A percentile compares a stretch with the other conserved stretches of the same genome.
These are phyloP conservation scores for Limnephilus rhombicus DNA, from an alignment of 2,888 invertebrate genomes.

Conservation along the genomic window DNA sequence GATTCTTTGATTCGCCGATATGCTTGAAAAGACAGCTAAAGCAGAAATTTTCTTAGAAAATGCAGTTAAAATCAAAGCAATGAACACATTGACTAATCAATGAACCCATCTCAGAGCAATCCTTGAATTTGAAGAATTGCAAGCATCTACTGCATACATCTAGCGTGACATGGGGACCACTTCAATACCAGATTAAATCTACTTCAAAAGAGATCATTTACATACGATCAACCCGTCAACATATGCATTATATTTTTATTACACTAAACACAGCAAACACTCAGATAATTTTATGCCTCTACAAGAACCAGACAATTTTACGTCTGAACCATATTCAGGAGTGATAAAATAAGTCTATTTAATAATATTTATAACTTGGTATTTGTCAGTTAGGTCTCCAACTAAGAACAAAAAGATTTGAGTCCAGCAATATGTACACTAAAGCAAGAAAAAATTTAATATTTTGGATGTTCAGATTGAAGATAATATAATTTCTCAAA, in stretches of 20 bases:
- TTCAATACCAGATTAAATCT: neutral
- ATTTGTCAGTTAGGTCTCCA: neutral
- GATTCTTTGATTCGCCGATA: neutral
- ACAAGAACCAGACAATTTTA: neutral
- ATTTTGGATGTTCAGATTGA: neutral
- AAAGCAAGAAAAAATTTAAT: neutral
- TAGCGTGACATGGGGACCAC: neutral
- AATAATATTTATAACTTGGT: neutral
- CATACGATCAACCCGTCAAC: constrained; percentile 12
- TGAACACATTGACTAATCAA: neutral
- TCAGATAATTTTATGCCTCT: neutral
- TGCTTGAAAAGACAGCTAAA: neutral
- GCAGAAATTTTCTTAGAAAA: neutral
- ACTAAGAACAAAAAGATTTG: neutral
- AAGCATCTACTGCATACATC: neutral
- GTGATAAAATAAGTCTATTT: constrained; percentile 4
- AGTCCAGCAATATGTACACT: neutral
- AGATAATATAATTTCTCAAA: neutral
- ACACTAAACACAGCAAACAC: constrained; percentile 16
- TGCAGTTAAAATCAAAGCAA: neutral
- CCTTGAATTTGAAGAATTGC: neutral
- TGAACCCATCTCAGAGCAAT: neutral
- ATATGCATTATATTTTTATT: neutral
- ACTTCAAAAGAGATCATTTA: constrained; percentile 11
- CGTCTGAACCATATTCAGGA: neutral